phyloP scores from a whole-genome alignment of 2,113 vertebrate genomes.

The Xenus cinereus region DNA sequence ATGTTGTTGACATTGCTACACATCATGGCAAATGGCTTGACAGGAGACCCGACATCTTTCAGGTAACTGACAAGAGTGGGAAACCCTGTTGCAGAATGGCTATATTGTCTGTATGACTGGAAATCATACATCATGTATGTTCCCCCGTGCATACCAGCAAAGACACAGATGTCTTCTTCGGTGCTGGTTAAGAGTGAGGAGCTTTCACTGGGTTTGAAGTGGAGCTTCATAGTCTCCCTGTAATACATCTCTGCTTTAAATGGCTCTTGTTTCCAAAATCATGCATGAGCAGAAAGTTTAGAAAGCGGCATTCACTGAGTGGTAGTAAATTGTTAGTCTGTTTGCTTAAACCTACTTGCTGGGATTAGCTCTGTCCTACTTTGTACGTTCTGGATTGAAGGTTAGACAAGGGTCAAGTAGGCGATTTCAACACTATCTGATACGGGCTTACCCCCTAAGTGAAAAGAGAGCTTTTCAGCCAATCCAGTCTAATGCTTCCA shows the following conservation, averaged over 20 bases:
- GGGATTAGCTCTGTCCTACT: constrained; percentile 73
- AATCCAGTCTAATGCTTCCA: constrained; percentile 23
- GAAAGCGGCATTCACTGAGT: background rate
- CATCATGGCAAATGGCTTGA: background rate
- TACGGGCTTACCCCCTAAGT: constrained; percentile 50
- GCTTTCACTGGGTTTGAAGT: background rate
- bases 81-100: background rate
- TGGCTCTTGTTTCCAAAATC: constrained; percentile 5
- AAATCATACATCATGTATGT: background rate
- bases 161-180: background rate
- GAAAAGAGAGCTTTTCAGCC: constrained; percentile 56
- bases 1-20: background rate
- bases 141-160: background rate
- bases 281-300: background rate
- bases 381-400: constrained; percentile 63
- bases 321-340: constrained; percentile 31
- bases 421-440: constrained; percentile 76
- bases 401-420: constrained; percentile 78
- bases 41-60: background rate
- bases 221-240: background rate
- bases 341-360: constrained; percentile 77
- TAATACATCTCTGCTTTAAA: background rate
- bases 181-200: background rate
- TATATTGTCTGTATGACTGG: background rate
- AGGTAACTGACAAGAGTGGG: background rate